Conservation (phyloP, 2,888 invertebrate species). For the Lysandra coridon region DNA sequence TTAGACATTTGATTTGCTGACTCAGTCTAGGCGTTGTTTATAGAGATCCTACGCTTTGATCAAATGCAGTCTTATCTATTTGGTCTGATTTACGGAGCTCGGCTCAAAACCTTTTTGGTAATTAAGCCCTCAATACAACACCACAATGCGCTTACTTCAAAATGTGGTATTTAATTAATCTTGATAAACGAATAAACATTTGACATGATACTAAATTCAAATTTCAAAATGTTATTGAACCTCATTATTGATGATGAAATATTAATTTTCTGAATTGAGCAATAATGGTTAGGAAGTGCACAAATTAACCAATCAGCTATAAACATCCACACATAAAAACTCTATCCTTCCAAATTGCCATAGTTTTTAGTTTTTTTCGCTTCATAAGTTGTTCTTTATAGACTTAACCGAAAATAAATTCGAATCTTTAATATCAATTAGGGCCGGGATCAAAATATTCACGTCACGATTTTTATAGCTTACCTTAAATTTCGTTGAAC, state of each 20-base stretch:
- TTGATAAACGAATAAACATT: too few species aligned
- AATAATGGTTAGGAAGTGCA: too few species aligned
- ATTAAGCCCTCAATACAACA: conserved; percentile 18
- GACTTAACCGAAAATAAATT: not conserved
- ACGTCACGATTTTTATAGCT: not conserved
- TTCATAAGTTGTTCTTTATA: not conserved
- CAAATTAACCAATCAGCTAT: too few species aligned
- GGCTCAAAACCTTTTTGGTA: conserved; percentile 6
- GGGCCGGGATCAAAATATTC: not conserved
- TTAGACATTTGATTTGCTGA: not conserved
- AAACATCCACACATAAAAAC: not conserved
- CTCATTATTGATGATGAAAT: too few species aligned
- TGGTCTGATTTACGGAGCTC: conserved; percentile 10
- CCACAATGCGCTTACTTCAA: not conserved
- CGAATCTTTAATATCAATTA: conserved; percentile 7
- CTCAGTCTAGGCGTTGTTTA: conserved; percentile 10
- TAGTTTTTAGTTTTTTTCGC: not conserved
- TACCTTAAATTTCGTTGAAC: not conserved
- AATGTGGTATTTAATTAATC: not conserved
- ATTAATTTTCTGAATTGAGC: too few species aligned
- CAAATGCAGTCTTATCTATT: not conserved
- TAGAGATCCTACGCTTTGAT: not conserved
- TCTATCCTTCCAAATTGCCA: not conserved
- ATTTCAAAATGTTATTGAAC: too few species aligned
- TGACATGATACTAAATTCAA: too few species aligned